Base-by-base conservation (phyloP, 2,797 vertebrate genomes). In the Discoglossus pictus region DNA sequence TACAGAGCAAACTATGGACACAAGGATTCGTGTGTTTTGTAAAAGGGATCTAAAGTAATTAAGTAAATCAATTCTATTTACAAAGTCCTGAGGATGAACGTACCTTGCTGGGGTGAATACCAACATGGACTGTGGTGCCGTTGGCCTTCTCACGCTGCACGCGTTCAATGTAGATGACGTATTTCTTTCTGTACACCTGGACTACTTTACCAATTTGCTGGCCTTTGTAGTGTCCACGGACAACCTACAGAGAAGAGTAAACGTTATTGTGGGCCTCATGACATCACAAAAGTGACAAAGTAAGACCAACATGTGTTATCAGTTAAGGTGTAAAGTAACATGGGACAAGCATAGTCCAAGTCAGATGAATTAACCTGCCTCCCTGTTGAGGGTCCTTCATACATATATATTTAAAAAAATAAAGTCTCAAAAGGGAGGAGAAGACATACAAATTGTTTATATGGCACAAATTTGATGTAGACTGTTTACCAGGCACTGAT, bases 71-170 rank as follows among this genome's bases (percentile, higher is more conserved):
- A n/a, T n/a, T n/a, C n/a, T n/a, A n/a, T n/a, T n/a, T n/a, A n/a
- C n/a, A n/a, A n/a, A n/a, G n/a, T 46, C 13, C 43, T 7, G 0
- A 4, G 12, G 5, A 0, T 0, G 0, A 1, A 76, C 1, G 0
- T 77, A 95, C 95, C 94, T 98, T 97, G 92, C 97, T 96, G 34
- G 95, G 91, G 73, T 98, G 95, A 83, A 97, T 95, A 64, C 94
- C 95, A 55, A 97, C 92, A 2, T 93, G 95, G 74, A 98, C 93
- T 18, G 93, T 92, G 31, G 94, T 96, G 79, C 94, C 94, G 0
- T 97, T 96, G n/a, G 96, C 94, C 86, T 96, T 97, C 83, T 98
- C 94, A n/a, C 90, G 92, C 85, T 97, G 96, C 27, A 95, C 95
- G 1, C 92, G 91, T 75, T 98, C 93, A 5, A 95, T 96, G 87